phyloP scores from a whole-genome alignment of 2,888 invertebrate species.

The Lycia hirtaria region DNA sequence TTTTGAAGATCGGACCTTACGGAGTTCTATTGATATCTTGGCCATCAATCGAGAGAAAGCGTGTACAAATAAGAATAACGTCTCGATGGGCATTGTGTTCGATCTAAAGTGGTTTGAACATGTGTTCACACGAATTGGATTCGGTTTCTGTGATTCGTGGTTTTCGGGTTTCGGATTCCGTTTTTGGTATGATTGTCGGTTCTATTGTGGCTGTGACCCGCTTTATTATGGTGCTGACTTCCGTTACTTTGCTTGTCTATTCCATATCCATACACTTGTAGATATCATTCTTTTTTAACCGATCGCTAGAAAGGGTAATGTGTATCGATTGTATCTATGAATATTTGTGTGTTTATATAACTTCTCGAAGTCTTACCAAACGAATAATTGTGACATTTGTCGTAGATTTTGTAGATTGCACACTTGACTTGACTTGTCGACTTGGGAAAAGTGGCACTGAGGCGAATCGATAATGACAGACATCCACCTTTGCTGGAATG shows the following conservation, averaged over 20 bases:
- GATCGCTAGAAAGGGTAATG: background rate
- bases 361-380: no score
- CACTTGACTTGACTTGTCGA: no score
- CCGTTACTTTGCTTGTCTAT: slow-evolving; percentile 10
- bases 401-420: no score
- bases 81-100: slow-evolving; percentile 56
- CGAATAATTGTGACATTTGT: no score
- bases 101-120: slow-evolving; percentile 60
- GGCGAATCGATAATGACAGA: no score
- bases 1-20: slow-evolving; percentile 36
- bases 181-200: slow-evolving; percentile 21
- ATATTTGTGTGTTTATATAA: background rate
- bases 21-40: slow-evolving; percentile 35
- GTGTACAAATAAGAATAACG: slow-evolving; percentile 62
- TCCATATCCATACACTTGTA: no score
- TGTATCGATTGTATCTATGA: background rate
- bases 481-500: no score
- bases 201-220: slow-evolving; percentile 10
- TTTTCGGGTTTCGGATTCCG: slow-evolving; percentile 21
- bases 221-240: slow-evolving; percentile 5
- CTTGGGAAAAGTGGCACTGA: no score
- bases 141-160: slow-evolving; percentile 34
- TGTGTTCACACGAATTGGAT: slow-evolving; percentile 29
- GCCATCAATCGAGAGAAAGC: slow-evolving; percentile 76
- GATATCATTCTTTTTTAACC: no score